A percentile compares a stretch with the other conserved stretches of the same genome.
Conservation (phyloP, 2,113 vertebrate species). For the Zootoca vivipara region DNA sequence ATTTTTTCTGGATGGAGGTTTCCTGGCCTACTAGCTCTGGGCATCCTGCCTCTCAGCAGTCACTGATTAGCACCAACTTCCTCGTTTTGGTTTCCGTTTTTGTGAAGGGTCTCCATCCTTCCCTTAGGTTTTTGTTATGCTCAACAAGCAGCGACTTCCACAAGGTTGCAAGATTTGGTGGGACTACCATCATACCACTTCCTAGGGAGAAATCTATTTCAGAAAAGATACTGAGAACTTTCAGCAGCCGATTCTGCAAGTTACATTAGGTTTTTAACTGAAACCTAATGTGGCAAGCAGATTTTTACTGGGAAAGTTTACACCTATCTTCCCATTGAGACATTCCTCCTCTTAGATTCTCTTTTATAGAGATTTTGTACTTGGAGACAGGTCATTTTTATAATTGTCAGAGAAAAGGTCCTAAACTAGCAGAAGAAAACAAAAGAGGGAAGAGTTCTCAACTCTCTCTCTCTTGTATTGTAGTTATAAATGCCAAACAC, state of each 20-base stretch:
- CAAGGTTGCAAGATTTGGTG: constrained; percentile 48
- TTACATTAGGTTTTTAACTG: not conserved
- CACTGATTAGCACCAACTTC: constrained; percentile 5
- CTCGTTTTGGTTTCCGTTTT: not conserved
- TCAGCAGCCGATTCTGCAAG: not conserved
- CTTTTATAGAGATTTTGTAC: not conserved
- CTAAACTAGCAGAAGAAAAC: not conserved
- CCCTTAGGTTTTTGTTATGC: not conserved
- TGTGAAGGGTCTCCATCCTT: not conserved
- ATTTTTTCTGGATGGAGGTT: not conserved
- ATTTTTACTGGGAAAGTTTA: not conserved
- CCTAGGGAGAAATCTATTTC: constrained; percentile 19
- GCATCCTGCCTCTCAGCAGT: not conserved
- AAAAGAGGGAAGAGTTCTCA: too few relatives aligned
- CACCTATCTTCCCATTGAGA: not conserved
- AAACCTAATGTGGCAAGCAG: not conserved
- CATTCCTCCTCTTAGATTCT: not conserved
- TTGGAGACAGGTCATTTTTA: not conserved
- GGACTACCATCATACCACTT: constrained; percentile 63
- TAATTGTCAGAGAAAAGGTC: not conserved
- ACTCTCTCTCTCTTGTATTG: too few relatives aligned
- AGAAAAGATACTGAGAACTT: not conserved
- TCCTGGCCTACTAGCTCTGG: not conserved
- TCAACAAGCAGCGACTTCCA: not conserved
- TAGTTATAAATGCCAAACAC: too few relatives aligned